Conservation (phyloP, 2,888 invertebrate genomes). For the Acleris cristana region DNA sequence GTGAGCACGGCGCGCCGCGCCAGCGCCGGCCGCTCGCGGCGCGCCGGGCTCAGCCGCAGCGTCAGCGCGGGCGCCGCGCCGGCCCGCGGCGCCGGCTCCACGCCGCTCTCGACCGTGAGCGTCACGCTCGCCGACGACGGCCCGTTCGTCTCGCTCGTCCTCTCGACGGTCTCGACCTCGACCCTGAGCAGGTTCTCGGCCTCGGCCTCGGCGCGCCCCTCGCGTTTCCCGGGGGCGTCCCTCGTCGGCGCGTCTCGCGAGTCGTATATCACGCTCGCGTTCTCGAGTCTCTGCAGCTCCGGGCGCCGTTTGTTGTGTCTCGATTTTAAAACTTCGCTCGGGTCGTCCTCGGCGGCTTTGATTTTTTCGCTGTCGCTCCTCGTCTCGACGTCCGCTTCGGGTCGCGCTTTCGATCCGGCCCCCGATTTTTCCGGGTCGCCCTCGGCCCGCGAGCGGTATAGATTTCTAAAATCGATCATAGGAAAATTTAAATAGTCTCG, state of each 20-base stretch:
- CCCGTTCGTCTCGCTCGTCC: too few relatives aligned
- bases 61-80: slow-evolving; percentile 48
- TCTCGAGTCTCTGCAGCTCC: slow-evolving; percentile 55
- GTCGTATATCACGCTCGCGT: slow-evolving; percentile 57
- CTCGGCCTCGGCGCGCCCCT: slow-evolving; percentile 46
- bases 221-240: slow-evolving; percentile 30
- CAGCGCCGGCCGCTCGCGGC: background rate
- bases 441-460: slow-evolving; percentile 53
- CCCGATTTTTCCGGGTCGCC: slow-evolving; percentile 12
- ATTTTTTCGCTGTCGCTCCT: slow-evolving; percentile 28
- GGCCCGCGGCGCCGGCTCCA: slow-evolving; percentile 40
- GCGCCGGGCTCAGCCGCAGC: slow-evolving; percentile 59
- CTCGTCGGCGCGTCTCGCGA: slow-evolving; percentile 41
- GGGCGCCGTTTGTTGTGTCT: slow-evolving; percentile 44
- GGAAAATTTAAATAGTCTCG: slow-evolving; percentile 64
- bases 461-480: slow-evolving; percentile 66
- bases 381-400: background rate
- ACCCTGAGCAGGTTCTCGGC: slow-evolving; percentile 58
- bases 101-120: slow-evolving; percentile 58
- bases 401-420: slow-evolving; percentile 12
- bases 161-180: too few relatives aligned
- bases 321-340: slow-evolving; percentile 28
- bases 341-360: slow-evolving; percentile 31
- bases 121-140: slow-evolving; percentile 47
- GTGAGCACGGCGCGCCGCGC: slow-evolving; percentile 10